Base-by-base conservation (phyloP, 2,113 vertebrate genomes). In the Pithys albifrons region DNA sequence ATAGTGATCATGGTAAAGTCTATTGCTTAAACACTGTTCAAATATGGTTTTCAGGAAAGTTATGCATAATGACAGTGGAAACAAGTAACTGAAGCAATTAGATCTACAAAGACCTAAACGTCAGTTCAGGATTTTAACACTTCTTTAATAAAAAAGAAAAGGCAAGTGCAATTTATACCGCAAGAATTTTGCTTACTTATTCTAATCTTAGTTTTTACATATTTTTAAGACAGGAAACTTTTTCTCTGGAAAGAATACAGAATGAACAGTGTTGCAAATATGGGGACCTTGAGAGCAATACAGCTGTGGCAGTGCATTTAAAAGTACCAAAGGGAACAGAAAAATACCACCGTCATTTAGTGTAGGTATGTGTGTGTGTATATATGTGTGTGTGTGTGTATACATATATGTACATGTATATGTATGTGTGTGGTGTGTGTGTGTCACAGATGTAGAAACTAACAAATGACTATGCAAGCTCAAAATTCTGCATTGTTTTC, bases 391-490 rank as follows among this genome's bases (percentile, higher is more conserved):
- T 15, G 46, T 7, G 4, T 29, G 8, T 35, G 24, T 12, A 10
- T 12, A 57, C 6, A 64, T 75, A 64, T n/a, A n/a, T n/a, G n/a
- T n/a, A n/a, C n/a, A n/a, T n/a, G n/a, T n/a, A n/a, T n/a, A n/a
- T n/a, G 6, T 18, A 14, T 37, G 27, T 10, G 7, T 13, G 46
- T 7, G 3, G 22, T 10, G 9, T 15, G 46, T 7, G 4, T 29
- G 8, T 35, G 24, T 12, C 6, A 64, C 71, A 64, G n/a, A 70
- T 12, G 18, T 8, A 80, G 35, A 55, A 92, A 58, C 22, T 19
- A 64, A 67, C 1, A 0, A 89, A 54, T 14, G 27, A 61, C 12
- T 12, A 65, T 0, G 0, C 31, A 89, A 76, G 20, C 33, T 83
- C 55, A 64, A 92, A 39, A 59, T 31, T 74, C 10, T 25, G 7